Evolutionary conservation across 2,888 invertebrate species (phyloP).

Genomic region (Aphidoletes aphidimyza): DNA sequence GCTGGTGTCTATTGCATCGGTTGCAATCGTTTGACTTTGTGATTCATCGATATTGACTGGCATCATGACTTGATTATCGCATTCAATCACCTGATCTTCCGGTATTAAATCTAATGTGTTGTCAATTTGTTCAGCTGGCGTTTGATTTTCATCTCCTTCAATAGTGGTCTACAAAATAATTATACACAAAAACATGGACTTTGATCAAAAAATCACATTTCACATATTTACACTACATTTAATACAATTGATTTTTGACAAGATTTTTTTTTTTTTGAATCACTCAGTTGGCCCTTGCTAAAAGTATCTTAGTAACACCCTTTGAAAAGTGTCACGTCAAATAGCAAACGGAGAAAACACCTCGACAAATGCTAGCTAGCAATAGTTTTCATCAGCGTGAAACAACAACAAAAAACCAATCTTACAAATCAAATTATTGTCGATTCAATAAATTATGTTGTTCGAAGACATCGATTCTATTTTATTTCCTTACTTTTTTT

Average conservation of each 20-base stretch:
- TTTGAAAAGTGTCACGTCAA: slow-evolving; percentile 62
- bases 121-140: background rate
- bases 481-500: no score
- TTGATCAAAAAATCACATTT: no score
- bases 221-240: no score
- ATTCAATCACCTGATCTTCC: background rate
- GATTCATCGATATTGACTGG: slow-evolving; percentile 58
- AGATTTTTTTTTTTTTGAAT: background rate
- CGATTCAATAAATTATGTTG: slow-evolving; percentile 57
- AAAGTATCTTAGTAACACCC: slow-evolving; percentile 61
- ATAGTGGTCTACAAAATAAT: slow-evolving; percentile 14
- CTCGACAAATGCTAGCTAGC: slow-evolving; percentile 54
- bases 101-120: background rate
- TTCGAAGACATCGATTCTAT: background rate
- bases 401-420: no score
- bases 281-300: slow-evolving; percentile 67
- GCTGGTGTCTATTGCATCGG: background rate
- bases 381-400: slow-evolving; percentile 54
- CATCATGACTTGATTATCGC: background rate
- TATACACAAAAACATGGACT: no score
- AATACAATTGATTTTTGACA: background rate
- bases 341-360: slow-evolving; percentile 67
- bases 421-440: no score
- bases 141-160: slow-evolving; percentile 17
- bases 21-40: slow-evolving; percentile 60